Evolutionary conservation across 2,113 vertebrate species (phyloP), one percentile per base, ranked within the genome.

Genomic region (Nothocercus julius): DNA sequence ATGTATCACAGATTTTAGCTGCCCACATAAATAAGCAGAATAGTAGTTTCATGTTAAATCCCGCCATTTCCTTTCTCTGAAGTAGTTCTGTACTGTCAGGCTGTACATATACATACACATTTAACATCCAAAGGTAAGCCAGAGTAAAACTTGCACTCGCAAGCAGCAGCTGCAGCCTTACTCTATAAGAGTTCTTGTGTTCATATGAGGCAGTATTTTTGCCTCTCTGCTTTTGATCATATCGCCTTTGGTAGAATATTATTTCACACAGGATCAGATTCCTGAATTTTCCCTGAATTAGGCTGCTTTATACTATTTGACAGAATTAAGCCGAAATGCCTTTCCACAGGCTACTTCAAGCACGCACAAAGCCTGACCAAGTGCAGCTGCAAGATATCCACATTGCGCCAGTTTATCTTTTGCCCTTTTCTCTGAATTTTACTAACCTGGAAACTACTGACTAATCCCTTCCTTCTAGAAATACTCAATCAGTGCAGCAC

Each of bases 161-260:
- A 79, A 79, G 32, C 2, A 56, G 51, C 88, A 47, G 13, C 61
- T 63, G 7, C 3, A 32, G 74, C 42, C 1, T 38, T 36, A 7
- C 66, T 40, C 14, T 32, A 32, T 25, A 77, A 38, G 17, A 67
- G 42, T 81, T 53, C 6, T 44, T 81, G 15, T 8, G 7, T 44
- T 47, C 9, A 49, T 6, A 74, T 51, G 27, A 89, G 91, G 7
- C 2, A 69, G n/a, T 28, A 34, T 4, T 40, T 91, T 81, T 78
- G 9, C 8, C 49, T 21, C 7, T 78, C 80, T 4, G 47, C 6
- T 40, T 27, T 64, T 1, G 0, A 42, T 61, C 7, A 13, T 1
- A 2, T 8, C 22, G 44, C 21, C 44, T 87, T 61, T 72, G 15
- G 22, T 11, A 75, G 34, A 74, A 78, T 27, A n/a, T 0, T 44